Evolutionary conservation across 1,140 invertebrate species (phyloP).

Genomic region (Cyphomyrmex costatus): DNA sequence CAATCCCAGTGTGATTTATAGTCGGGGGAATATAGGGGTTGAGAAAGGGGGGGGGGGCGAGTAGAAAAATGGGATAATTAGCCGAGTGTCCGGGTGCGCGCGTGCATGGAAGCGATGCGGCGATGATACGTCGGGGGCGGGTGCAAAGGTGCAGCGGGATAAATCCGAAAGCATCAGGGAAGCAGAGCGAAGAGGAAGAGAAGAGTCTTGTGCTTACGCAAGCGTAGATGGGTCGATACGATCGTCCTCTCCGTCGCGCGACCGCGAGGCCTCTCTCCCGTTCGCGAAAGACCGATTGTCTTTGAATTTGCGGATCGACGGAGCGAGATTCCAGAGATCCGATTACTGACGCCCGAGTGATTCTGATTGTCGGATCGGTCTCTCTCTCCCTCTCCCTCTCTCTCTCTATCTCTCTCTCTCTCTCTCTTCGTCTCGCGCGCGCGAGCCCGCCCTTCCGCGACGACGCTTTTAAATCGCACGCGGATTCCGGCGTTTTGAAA

Average conservation of each 20-base stretch:
- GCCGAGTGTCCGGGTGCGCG: slow-evolving; percentile 37
- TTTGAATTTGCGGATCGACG: slow-evolving; percentile 85
- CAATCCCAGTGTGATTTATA: no score
- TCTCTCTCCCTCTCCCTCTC: background rate
- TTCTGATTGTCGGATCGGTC: slow-evolving; percentile 65
- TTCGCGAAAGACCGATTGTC: slow-evolving; percentile 72
- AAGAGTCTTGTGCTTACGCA: slow-evolving; percentile 52
- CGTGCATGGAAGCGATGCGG: slow-evolving; percentile 25
- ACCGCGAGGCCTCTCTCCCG: background rate
- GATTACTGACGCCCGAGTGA: slow-evolving; percentile 79
- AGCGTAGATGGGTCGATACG: slow-evolving; percentile 60
- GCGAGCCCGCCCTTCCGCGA: background rate
- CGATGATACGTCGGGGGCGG: background rate
- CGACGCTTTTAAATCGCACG: slow-evolving; percentile 46
- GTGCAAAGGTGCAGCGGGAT: slow-evolving; percentile 12
- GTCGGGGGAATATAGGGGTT: no score
- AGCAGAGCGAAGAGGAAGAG: slow-evolving; percentile 53
- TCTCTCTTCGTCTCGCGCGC: background rate
- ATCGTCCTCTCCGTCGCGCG: slow-evolving; percentile 30
- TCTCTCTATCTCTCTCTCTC: background rate
- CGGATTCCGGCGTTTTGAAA: slow-evolving; percentile 58
- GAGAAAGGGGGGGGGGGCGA: background rate
- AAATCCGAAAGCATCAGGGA: slow-evolving; percentile 50
- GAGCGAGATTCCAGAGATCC: slow-evolving; percentile 78
- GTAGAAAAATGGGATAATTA: slow-evolving; percentile 40